Percentiles rank a stretch among this genome's conserved stretches.
Conservation (phyloP, 2,888 invertebrate genomes). For the Gryllus longicercus region DNA sequence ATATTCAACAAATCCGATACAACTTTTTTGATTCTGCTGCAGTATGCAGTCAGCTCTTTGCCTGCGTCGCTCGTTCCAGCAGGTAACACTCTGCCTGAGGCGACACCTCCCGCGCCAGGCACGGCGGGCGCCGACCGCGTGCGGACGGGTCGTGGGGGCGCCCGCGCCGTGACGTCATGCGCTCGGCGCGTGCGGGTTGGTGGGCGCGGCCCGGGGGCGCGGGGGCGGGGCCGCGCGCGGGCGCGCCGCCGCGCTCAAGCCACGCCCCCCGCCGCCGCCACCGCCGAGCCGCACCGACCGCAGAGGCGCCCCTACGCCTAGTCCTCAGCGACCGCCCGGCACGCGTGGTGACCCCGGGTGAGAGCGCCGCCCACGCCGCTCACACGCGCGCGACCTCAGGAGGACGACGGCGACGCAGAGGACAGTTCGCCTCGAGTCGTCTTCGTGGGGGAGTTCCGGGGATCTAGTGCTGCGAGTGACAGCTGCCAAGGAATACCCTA, state of each 20-base stretch:
- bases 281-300: not conserved
- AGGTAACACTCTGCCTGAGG: not conserved
- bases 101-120: not conserved
- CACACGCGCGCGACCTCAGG: not conserved
- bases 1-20: too few species aligned
- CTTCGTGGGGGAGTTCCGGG: too few species aligned
- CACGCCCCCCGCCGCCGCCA: not conserved
- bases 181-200: not conserved
- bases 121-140: not conserved
- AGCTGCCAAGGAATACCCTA: too few species aligned
- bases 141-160: not conserved
- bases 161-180: not conserved
- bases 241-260: not conserved
- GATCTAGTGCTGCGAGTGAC: too few species aligned
- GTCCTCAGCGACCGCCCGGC: not conserved
- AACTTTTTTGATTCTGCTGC: too few species aligned
- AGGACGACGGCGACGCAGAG: not conserved
- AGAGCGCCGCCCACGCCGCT: not conserved
- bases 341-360: not conserved
- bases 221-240: conserved; percentile 3
- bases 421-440: too few species aligned
- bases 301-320: not conserved
- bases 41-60: too few species aligned
- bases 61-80: too few species aligned
- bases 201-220: not conserved